These are phyloP conservation scores for Lacerta viridis DNA, from an alignment of 2,797 vertebrate species.

Conservation along the genomic window DNA sequence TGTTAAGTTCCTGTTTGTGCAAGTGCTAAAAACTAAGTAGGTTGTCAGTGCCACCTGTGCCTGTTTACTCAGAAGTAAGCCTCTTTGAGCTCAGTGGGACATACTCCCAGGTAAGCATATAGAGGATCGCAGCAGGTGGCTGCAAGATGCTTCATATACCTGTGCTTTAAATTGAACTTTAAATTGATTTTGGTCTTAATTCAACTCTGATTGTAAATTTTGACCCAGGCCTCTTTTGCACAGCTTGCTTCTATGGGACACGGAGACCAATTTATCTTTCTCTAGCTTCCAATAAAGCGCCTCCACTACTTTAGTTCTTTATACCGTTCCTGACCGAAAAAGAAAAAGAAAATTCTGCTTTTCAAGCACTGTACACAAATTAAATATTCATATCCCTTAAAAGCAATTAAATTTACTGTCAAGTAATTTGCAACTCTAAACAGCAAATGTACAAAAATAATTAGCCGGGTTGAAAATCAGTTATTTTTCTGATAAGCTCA, in stretches of 20 bases:
- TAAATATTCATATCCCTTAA: conserved; percentile 74
- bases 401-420: conserved; percentile 73
- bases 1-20: no score
- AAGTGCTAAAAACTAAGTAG: no score
- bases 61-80: no score
- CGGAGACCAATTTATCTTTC: background rate
- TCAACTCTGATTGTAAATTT: background rate
- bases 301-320: background rate
- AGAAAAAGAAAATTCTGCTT: conserved; percentile 36
- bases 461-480: conserved; percentile 67
- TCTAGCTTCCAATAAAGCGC: background rate
- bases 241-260: conserved; percentile 15
- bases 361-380: conserved; percentile 62
- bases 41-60: no score
- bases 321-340: background rate
- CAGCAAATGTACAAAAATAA: conserved; percentile 72
- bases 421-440: conserved; percentile 74
- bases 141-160: background rate
- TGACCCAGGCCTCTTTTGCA: conserved; percentile 1
- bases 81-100: no score
- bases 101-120: no score
- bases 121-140: background rate
- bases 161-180: background rate
- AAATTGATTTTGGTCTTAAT: background rate
- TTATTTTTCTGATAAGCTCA: conserved; percentile 73